A percentile compares a stretch with the other conserved stretches of the same genome.
These are phyloP conservation scores for Leucoma salicis DNA, from an alignment of 2,888 invertebrate species.

Conservation along the genomic window DNA sequence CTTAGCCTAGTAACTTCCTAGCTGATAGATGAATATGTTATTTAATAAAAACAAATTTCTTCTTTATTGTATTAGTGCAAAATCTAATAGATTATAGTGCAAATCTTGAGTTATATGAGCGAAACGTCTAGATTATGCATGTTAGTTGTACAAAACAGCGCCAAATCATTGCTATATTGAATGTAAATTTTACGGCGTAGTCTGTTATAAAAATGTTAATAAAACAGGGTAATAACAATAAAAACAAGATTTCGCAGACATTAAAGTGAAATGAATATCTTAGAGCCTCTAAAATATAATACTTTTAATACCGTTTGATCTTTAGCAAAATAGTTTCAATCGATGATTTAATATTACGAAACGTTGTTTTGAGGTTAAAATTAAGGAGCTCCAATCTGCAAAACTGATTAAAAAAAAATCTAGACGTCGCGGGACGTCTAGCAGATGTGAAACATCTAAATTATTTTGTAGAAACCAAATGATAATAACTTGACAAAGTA, in stretches of 20 bases:
- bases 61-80: no score
- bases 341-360: background rate
- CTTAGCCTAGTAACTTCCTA: no score
- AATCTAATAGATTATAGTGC: no score
- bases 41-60: no score
- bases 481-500: no score
- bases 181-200: background rate
- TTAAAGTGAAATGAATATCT: conserved; percentile 3
- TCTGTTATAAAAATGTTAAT: background rate
- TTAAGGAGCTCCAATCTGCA: no score
- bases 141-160: background rate
- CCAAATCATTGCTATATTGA: conserved; percentile 1
- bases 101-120: no score
- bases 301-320: background rate
- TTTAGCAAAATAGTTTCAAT: background rate
- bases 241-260: conserved; percentile 13
- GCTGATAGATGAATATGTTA: no score
- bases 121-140: background rate
- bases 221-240: conserved; percentile 10
- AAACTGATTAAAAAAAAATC: no score
- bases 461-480: no score
- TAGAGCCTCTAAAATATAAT: background rate
- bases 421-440: no score
- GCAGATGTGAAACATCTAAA: no score
- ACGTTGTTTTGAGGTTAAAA: background rate